A percentile compares a stretch with the other conserved stretches of the same genome.
phyloP scores from a whole-genome alignment of 2,797 vertebrate species.

The Poecile montanus region DNA sequence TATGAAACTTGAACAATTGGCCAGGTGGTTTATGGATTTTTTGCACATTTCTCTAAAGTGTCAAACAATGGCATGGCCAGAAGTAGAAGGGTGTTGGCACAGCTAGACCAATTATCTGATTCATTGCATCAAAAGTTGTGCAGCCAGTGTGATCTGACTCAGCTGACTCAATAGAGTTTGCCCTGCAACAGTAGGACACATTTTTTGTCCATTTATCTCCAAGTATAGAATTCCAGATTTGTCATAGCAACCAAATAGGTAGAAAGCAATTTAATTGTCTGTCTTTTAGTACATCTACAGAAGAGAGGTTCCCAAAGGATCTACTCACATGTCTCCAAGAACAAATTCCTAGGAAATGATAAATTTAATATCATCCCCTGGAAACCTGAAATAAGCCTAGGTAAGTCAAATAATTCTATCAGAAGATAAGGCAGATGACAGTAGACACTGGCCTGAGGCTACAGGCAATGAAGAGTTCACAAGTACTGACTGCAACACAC shows the following conservation, averaged over 20 bases:
- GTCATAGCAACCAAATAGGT: not conserved
- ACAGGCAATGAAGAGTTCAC: not conserved
- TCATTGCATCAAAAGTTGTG: not conserved
- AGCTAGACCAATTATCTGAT: not conserved
- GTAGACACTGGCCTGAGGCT: not conserved
- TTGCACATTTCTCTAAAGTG: not conserved
- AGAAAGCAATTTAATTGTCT: not conserved
- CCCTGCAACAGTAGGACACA: not conserved
- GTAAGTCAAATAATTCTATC: not conserved
- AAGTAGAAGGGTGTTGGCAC: not conserved
- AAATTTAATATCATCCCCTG: not conserved
- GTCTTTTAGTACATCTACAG: not conserved
- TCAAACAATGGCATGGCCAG: not conserved
- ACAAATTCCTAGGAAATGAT: not conserved
- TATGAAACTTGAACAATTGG: not conserved
- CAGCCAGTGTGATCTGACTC: not conserved
- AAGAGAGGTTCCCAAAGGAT: not conserved
- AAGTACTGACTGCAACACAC: fast-evolving
- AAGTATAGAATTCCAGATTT: not conserved
- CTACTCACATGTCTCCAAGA: not conserved
- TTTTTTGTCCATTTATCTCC: not conserved
- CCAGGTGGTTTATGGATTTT: not conserved
- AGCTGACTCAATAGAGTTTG: not conserved
- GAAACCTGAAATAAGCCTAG: not conserved
- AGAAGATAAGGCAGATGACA: not conserved